Percentiles rank a stretch among this genome's conserved stretches.
Evolutionary conservation across 2,888 invertebrate species (phyloP).

Genomic region (Netelia inedita): DNA sequence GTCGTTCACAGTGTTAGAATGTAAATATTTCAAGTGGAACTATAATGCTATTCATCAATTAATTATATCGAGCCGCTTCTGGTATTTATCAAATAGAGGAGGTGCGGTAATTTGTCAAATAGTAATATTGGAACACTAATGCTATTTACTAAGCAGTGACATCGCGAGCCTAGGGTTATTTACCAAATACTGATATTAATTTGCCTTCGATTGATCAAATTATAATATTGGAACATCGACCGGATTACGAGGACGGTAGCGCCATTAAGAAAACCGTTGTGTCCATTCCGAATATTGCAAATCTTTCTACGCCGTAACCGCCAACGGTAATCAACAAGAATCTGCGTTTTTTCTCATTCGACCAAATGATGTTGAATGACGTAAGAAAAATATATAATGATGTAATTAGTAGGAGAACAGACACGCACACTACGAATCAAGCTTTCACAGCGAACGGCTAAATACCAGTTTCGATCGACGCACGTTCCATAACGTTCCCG

Average conservation of each 20-base stretch:
- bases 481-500: neutral
- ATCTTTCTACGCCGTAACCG: neutral
- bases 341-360: neutral
- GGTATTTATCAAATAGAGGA: neutral
- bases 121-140: neutral
- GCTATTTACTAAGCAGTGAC: neutral
- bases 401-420: neutral
- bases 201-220: neutral
- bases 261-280: neutral
- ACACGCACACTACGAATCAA: conserved; percentile 18
- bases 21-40: neutral
- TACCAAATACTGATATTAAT: neutral
- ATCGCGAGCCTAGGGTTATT: too few relatives aligned
- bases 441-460: neutral
- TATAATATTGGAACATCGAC: too few relatives aligned
- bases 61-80: neutral
- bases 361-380: neutral
- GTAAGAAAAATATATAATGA: conserved; percentile 1
- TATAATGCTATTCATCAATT: neutral
- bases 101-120: neutral
- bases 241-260: neutral
- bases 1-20: neutral
- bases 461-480: neutral
- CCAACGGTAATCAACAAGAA: neutral
- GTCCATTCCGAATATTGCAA: neutral